A percentile compares a stretch with the other conserved stretches of the same genome.
Evolutionary conservation across 2,888 invertebrate species (phyloP).

Genomic region (Apamea anceps): DNA sequence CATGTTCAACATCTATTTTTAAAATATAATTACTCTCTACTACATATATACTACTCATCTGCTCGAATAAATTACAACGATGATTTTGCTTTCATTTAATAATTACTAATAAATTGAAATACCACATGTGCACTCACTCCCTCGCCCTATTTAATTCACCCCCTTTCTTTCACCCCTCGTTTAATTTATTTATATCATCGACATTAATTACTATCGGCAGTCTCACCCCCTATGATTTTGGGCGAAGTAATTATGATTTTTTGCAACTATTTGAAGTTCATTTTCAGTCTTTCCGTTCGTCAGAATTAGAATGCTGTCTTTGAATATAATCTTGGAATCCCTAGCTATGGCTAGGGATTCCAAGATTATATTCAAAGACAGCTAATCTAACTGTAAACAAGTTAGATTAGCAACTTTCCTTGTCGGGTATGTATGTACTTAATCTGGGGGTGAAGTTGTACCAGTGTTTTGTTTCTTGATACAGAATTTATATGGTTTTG

Average conservation of each 20-base stretch:
- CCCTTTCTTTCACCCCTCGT: slow-evolving; percentile 31
- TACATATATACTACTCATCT: too few relatives aligned
- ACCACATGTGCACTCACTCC: slow-evolving; percentile 52
- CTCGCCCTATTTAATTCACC: slow-evolving; percentile 39
- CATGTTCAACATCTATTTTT: neutral
- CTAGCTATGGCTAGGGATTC: too few relatives aligned
- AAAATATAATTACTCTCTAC: too few relatives aligned
- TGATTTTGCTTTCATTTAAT: neutral
- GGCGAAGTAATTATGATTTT: slow-evolving; percentile 51
- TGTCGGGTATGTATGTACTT: neutral
- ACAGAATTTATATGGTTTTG: neutral
- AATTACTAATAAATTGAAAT: slow-evolving; percentile 36
- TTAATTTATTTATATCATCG: slow-evolving; percentile 65
- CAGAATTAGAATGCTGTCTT: neutral
- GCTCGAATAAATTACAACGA: slow-evolving; percentile 4
- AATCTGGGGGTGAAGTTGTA: slow-evolving; percentile 27
- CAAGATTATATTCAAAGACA: too few relatives aligned
- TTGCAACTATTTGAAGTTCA: slow-evolving; percentile 27
- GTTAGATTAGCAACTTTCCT: slow-evolving; percentile 1
- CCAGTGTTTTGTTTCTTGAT: slow-evolving; percentile 12
- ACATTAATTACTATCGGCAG: slow-evolving; percentile 68
- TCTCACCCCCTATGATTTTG: slow-evolving; percentile 41
- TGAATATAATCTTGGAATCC: neutral
- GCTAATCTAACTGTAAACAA: neutral
- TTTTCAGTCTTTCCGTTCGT: neutral